phyloP scores from a whole-genome alignment of 2,113 vertebrate genomes.

The Sylvia atricapilla region DNA sequence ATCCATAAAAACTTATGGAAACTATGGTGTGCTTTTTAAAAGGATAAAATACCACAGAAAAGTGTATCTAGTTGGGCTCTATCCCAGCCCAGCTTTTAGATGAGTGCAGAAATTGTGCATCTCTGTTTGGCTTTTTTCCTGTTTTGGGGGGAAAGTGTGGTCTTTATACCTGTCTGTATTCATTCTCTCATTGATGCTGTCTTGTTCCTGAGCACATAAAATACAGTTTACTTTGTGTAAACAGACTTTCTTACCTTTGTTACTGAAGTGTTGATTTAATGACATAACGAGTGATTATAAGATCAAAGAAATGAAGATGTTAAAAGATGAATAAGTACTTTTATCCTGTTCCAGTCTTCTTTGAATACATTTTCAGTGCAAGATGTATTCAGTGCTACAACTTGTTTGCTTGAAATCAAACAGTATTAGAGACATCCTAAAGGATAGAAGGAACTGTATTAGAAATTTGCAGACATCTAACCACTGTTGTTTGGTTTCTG shows the following conservation, averaged over 20 bases:
- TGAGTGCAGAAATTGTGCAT: neutral
- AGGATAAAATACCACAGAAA: neutral
- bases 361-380: neutral
- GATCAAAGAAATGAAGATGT: slow-evolving; percentile 10
- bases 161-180: neutral
- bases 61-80: neutral
- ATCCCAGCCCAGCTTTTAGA: neutral
- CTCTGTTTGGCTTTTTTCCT: neutral
- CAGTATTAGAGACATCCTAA: neutral
- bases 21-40: neutral
- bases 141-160: neutral
- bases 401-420: neutral
- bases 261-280: neutral
- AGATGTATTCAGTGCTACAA: neutral
- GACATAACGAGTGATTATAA: neutral
- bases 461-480: neutral
- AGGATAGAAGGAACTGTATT: neutral
- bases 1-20: neutral
- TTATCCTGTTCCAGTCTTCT: neutral
- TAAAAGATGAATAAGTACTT: neutral
- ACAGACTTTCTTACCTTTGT: neutral
- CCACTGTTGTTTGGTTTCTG: neutral
- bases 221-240: neutral
- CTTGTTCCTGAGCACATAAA: neutral
- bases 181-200: neutral